Conservation (phyloP, 1,140 invertebrate genomes). For the Theocolax elegans region DNA sequence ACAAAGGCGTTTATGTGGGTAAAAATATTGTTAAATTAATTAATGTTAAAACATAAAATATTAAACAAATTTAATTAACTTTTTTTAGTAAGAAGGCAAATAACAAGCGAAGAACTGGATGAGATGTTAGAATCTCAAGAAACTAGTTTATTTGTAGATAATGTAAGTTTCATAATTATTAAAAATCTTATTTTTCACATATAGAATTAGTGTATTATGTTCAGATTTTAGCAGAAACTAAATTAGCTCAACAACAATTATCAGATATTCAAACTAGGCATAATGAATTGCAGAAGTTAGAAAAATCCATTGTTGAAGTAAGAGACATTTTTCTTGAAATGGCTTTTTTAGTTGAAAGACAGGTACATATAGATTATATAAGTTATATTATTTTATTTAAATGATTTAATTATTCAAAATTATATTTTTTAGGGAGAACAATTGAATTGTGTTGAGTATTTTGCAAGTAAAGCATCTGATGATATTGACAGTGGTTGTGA, state of each 20-base stretch:
- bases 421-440: conserved; percentile 73
- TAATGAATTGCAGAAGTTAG: conserved; percentile 84
- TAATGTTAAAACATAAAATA: not conserved
- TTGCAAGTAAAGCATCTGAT: conserved; percentile 74
- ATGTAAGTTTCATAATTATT: conserved; percentile 64
- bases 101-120: conserved; percentile 70
- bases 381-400: conserved; percentile 6
- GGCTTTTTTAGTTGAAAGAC: conserved; percentile 79
- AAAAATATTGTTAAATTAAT: too few species aligned
- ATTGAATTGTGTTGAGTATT: conserved; percentile 78
- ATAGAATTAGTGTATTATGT: conserved; percentile 28
- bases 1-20: conserved; percentile 81
- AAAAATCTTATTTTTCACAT: conserved; percentile 13
- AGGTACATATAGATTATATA: conserved; percentile 65
- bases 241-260: conserved; percentile 81
- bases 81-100: conserved; percentile 68
- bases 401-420: conserved; percentile 13
- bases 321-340: conserved; percentile 87
- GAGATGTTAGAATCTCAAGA: conserved; percentile 68
- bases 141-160: conserved; percentile 71
- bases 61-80: not conserved
- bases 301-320: conserved; percentile 83
- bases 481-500: conserved; percentile 73
- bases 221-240: conserved; percentile 84
- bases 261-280: conserved; percentile 86